Conservation (phyloP, 2,797 vertebrate species). For the Aldrovandia affinis region DNA sequence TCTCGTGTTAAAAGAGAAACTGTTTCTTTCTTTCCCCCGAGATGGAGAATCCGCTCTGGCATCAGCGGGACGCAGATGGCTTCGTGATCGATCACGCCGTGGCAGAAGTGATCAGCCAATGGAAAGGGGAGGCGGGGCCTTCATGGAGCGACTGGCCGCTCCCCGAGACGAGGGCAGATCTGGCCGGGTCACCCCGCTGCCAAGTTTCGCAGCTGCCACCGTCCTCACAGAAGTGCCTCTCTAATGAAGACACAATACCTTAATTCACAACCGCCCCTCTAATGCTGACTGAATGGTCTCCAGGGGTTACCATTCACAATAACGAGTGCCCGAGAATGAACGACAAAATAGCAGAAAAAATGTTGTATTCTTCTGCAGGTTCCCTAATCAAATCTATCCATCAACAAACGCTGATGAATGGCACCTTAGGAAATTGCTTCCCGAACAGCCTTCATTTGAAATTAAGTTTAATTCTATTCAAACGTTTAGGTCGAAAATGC, state of each 20-base stretch:
- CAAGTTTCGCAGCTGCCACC: slow-evolving; percentile 53
- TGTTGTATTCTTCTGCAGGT: neutral
- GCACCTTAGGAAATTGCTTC: no score
- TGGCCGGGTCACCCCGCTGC: slow-evolving; percentile 37
- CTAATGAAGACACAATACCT: slow-evolving; percentile 60
- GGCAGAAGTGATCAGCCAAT: neutral
- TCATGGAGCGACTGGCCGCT: slow-evolving; percentile 25
- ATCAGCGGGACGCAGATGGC: neutral
- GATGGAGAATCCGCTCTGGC: neutral
- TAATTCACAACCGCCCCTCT: slow-evolving; percentile 57
- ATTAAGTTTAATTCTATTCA: no score
- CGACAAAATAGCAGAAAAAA: neutral
- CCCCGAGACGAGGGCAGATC: neutral
- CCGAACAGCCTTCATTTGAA: no score
- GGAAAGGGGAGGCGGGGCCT: neutral
- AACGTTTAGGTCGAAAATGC: no score
- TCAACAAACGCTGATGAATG: neutral
- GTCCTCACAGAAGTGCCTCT: slow-evolving; percentile 42
- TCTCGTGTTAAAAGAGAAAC: neutral
- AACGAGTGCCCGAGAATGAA: neutral
- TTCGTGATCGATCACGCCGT: neutral
- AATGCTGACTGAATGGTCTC: slow-evolving; percentile 19
- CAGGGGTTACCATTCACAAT: slow-evolving; percentile 30
- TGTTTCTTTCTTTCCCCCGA: neutral
- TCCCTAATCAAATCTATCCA: neutral